Percentiles rank a stretch among this genome's conserved stretches.
Evolutionary conservation across 2,113 vertebrate genomes (phyloP).

Genomic region (Saguinus imperator): DNA sequence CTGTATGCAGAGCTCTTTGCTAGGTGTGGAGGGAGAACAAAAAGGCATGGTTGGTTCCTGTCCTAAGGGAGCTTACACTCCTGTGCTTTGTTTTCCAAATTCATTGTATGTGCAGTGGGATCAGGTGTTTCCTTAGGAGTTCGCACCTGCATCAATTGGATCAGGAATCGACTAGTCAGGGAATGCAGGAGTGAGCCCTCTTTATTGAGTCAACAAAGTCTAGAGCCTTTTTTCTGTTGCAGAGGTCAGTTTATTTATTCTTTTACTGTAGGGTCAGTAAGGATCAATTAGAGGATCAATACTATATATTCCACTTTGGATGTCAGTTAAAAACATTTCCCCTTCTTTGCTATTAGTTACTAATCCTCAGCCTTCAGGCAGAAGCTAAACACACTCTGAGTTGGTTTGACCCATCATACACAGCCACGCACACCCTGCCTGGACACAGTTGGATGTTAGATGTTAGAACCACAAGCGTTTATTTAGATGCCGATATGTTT

Average conservation of each 20-base stretch:
- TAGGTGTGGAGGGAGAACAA: not conserved
- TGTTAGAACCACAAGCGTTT: not conserved
- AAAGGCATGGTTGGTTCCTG: not conserved
- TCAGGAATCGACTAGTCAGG: not conserved
- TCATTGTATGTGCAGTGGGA: not conserved
- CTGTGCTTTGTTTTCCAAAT: not conserved
- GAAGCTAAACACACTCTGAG: not conserved
- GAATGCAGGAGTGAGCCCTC: not conserved
- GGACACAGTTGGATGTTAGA: not conserved
- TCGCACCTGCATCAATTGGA: not conserved
- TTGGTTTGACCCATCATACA: not conserved
- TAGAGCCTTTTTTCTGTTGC: constrained; percentile 31
- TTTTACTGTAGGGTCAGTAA: constrained; percentile 13
- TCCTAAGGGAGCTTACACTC: not conserved
- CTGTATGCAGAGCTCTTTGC: not conserved
- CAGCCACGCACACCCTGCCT: not conserved
- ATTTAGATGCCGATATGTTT: not conserved
- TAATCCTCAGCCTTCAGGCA: not conserved
- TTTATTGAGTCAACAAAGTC: not conserved
- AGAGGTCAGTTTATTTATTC: constrained; percentile 44
- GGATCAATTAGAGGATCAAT: constrained; percentile 35
- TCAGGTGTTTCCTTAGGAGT: not conserved
- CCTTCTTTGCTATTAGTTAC: not conserved
- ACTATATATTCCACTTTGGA: constrained; percentile 44
- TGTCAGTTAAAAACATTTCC: constrained; percentile 37